Base-by-base conservation (phyloP, 2,113 vertebrate species). In the Eolophus roseicapilla region DNA sequence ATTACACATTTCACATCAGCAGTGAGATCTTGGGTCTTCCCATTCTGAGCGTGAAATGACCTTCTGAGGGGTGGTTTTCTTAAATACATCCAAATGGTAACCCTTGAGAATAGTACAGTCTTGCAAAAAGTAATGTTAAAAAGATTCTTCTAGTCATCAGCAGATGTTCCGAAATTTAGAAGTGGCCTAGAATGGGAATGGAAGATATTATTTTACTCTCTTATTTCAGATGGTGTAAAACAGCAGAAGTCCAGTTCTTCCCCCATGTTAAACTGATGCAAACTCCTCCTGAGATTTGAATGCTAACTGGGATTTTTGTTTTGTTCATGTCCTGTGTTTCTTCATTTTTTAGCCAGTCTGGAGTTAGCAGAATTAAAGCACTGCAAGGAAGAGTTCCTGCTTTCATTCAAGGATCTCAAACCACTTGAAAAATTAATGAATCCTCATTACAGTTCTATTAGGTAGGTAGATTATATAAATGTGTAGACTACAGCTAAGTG, bases 401-500 rank as follows among this genome's bases (percentile, higher is more conserved):
- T 86, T 80, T 87, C 47, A 65, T 76, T 82, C 39, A 62, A 53
- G 57, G 35, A 63, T 89, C 62, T 94, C 20, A 60, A 80, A 93
- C 83, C 35, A 65, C 29, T 67, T 96, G 47, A 91, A 85, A 89
- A 90, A 59, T 84, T 81, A 79, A 93, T 81, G 53, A 91, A 33
- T 68, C 27, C 57, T 90, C 17, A 41, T 88, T 90, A 35, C 41
- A 73, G 7, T 64, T 76, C 68, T 17, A 3, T 62, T 75, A 82
- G 18, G 28, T 88, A 63, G 57, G 50, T 65, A 73, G 50, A 39
- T 80, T 83, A 28, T 65, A 69, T 80, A 86, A 92, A 90, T 44
- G 5, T 53, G 31, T 87, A 50, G 52, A 39, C 44, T 80, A 21
- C 4, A 7, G 47, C 65, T 63, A 52, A 80, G 27, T 78, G 74